phyloP scores from a whole-genome alignment of 2,113 vertebrate species.

The Prunella fulvescens region DNA sequence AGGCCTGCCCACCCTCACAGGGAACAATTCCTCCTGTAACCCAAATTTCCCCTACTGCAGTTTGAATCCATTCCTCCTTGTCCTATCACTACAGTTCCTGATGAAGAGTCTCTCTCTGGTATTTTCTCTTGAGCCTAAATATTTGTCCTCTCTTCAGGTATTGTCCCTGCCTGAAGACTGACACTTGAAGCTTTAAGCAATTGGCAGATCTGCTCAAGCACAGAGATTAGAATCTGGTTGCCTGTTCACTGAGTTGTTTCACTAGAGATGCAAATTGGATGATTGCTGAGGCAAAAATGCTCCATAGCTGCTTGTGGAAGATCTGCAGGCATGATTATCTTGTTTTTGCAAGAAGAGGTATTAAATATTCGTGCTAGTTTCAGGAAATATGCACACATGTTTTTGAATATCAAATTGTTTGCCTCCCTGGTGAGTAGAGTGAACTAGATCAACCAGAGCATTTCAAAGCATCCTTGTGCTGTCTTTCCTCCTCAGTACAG shows the following conservation, averaged over 20 bases:
- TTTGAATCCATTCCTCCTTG: background rate
- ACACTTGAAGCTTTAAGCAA: background rate
- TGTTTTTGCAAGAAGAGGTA: background rate
- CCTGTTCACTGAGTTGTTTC: background rate
- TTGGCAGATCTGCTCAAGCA: background rate
- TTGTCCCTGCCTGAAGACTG: background rate
- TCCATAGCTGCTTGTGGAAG: background rate
- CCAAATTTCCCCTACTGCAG: background rate
- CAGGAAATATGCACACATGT: background rate
- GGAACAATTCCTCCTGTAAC: background rate
- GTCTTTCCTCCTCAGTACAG: background rate
- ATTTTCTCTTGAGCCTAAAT: background rate
- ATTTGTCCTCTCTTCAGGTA: background rate
- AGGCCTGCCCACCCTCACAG: rapidly evolving
- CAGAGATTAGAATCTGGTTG: background rate
- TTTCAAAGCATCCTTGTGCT: conserved; percentile 1
- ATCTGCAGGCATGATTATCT: background rate
- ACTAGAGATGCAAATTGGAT: background rate
- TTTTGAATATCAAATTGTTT: background rate
- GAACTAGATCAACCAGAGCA: background rate
- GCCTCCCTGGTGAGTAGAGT: background rate
- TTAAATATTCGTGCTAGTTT: background rate
- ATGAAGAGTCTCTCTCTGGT: background rate
- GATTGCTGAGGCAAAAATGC: background rate
- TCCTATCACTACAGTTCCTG: background rate